Evolutionary conservation across 2,888 invertebrate species (phyloP).

Genomic region (Leucania comma): DNA sequence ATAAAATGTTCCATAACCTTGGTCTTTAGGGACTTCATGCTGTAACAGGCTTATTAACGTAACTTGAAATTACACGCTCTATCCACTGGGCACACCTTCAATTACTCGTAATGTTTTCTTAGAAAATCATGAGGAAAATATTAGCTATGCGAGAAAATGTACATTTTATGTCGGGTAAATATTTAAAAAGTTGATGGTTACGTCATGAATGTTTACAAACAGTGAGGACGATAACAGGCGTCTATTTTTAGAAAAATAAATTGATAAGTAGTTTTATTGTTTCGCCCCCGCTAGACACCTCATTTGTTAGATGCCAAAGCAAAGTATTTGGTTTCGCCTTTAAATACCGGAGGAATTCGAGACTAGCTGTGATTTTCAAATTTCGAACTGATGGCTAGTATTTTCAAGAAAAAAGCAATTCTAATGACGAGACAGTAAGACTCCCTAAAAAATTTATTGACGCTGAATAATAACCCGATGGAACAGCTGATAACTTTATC

Average conservation of each 20-base stretch:
- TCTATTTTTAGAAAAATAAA: constrained; percentile 59
- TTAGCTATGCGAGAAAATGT: constrained; percentile 12
- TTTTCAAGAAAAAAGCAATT: neutral
- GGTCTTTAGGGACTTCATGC: constrained; percentile 43
- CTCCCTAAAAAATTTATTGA: constrained; percentile 11
- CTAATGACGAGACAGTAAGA: constrained; percentile 7
- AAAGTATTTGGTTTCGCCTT: constrained; percentile 33
- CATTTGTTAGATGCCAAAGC: constrained; percentile 13
- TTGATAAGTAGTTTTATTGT: constrained; percentile 51
- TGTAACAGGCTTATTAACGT: constrained; percentile 52
- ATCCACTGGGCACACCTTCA: constrained; percentile 29
- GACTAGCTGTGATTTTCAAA: neutral
- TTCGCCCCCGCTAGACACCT: constrained; percentile 23
- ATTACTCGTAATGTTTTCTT: constrained; percentile 16
- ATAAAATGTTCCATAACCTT: constrained; percentile 39
- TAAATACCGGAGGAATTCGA: neutral
- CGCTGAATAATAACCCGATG: constrained; percentile 25
- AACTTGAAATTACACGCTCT: constrained; percentile 40
- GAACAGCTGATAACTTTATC: constrained; percentile 38
- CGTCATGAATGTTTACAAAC: constrained; percentile 64
- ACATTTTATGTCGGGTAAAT: constrained; percentile 22
- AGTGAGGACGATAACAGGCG: constrained; percentile 50
- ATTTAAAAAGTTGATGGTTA: constrained; percentile 50
- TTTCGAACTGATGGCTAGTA: neutral
- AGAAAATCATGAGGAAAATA: constrained; percentile 20